Percentiles rank a stretch among this genome's conserved stretches.
phyloP scores from a whole-genome alignment of 2,797 vertebrate genomes.

The Platyrinchus mystaceus region DNA sequence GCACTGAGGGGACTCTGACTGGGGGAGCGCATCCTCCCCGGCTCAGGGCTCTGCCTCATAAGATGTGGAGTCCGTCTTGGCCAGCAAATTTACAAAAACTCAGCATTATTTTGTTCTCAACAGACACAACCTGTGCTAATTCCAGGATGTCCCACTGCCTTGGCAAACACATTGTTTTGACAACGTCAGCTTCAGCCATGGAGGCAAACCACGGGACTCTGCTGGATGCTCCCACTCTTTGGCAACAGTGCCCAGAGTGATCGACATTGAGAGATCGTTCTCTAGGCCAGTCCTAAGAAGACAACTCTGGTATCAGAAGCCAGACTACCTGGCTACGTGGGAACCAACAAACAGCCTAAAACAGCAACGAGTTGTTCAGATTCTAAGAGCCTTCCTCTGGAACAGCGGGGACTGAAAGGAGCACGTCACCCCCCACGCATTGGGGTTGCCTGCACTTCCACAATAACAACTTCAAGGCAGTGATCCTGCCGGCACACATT shows the following conservation, averaged over 20 bases:
- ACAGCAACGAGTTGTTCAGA: rapidly evolving
- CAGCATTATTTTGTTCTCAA: background rate
- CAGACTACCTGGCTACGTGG: background rate
- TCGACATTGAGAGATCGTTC: rapidly evolving
- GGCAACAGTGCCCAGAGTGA: background rate
- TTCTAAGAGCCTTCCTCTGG: background rate
- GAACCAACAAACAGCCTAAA: background rate
- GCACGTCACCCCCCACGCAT: background rate
- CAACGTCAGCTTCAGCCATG: background rate
- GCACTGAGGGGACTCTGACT: background rate
- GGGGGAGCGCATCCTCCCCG: rapidly evolving
- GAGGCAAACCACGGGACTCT: background rate
- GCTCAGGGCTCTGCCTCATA: background rate
- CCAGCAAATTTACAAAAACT: background rate
- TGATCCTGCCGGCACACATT: background rate
- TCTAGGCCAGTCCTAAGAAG: background rate
- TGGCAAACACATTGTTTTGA: background rate
- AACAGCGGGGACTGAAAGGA: background rate
- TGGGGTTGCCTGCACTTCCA: background rate
- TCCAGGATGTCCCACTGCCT: background rate
- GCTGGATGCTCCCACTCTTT: background rate
- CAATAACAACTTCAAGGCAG: background rate
- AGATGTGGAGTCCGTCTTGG: rapidly evolving
- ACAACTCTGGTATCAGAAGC: background rate
- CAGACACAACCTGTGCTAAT: background rate